These are phyloP conservation scores for Chlorodrepanis virens DNA, from an alignment of 2,113 vertebrate genomes.

Conservation along the genomic window DNA sequence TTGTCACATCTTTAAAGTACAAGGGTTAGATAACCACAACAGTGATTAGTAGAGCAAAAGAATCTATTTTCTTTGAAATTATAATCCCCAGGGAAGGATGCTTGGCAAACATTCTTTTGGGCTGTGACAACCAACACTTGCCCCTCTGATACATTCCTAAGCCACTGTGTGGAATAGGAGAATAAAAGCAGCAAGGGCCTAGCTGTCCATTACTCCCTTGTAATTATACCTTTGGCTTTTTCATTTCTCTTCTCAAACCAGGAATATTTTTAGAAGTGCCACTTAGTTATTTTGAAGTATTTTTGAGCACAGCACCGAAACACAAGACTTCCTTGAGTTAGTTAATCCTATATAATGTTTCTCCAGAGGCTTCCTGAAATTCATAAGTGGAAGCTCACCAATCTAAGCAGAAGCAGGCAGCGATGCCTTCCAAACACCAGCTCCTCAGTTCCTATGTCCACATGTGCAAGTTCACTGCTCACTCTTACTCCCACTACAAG, in stretches of 20 bases:
- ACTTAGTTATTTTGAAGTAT: constrained; percentile 15
- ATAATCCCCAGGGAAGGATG: not conserved
- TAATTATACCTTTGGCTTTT: constrained; percentile 1
- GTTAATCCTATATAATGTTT: not conserved
- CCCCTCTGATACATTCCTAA: not conserved
- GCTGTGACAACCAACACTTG: not conserved
- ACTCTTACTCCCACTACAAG: not conserved
- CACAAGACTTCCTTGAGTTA: not conserved
- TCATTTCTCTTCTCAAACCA: not conserved
- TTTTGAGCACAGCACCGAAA: not conserved
- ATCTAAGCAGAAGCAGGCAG: not conserved
- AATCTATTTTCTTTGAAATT: not conserved
- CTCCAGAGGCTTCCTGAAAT: not conserved
- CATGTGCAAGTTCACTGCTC: not conserved
- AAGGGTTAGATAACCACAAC: not conserved
- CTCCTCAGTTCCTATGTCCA: not conserved
- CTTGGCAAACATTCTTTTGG: not conserved
- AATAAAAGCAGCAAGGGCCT: not conserved
- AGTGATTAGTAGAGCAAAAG: not conserved
- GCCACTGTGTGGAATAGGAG: not conserved
- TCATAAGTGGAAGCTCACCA: not conserved
- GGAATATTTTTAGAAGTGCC: constrained; percentile 21
- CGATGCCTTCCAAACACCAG: fast-evolving
- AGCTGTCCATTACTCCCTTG: not conserved
- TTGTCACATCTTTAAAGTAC: not conserved